phyloP scores from a whole-genome alignment of 2,888 invertebrate genomes.

The Thymelicus lineola region DNA sequence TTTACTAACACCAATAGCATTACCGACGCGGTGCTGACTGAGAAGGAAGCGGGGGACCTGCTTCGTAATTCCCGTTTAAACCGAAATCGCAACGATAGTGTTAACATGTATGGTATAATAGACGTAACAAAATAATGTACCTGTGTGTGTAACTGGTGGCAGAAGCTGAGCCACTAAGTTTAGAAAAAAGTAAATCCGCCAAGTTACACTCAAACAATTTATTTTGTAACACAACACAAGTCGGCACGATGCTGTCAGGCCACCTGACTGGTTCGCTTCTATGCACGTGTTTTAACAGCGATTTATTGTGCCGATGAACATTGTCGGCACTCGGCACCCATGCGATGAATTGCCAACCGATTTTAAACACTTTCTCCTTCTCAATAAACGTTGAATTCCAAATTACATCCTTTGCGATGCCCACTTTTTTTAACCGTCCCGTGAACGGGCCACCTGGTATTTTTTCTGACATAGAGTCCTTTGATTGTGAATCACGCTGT shows the following conservation, averaged over 20 bases:
- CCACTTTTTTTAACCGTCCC: slow-evolving; percentile 70
- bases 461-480: slow-evolving; percentile 73
- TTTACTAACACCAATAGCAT: no score
- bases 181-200: slow-evolving; percentile 45
- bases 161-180: slow-evolving; percentile 38
- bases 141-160: slow-evolving; percentile 31
- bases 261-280: slow-evolving; percentile 74
- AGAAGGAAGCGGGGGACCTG: no score
- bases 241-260: slow-evolving; percentile 54
- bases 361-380: slow-evolving; percentile 55
- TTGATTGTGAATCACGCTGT: slow-evolving; percentile 77
- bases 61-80: no score
- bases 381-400: slow-evolving; percentile 26
- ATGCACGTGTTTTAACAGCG: slow-evolving; percentile 78
- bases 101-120: background rate
- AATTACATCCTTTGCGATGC: slow-evolving; percentile 40
- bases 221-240: slow-evolving; percentile 54
- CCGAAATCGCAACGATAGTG: background rate
- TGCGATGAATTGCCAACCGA: slow-evolving; percentile 56
- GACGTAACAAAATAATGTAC: slow-evolving; percentile 24
- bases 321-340: slow-evolving; percentile 63
- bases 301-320: slow-evolving; percentile 67
- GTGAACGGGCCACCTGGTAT: slow-evolving; percentile 79
- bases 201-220: slow-evolving; percentile 56
- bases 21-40: no score